Evolutionary conservation across 1,140 invertebrate species (phyloP), one percentile per base, ranked within the genome.

Genomic region (Drosophila mauritiana): DNA sequence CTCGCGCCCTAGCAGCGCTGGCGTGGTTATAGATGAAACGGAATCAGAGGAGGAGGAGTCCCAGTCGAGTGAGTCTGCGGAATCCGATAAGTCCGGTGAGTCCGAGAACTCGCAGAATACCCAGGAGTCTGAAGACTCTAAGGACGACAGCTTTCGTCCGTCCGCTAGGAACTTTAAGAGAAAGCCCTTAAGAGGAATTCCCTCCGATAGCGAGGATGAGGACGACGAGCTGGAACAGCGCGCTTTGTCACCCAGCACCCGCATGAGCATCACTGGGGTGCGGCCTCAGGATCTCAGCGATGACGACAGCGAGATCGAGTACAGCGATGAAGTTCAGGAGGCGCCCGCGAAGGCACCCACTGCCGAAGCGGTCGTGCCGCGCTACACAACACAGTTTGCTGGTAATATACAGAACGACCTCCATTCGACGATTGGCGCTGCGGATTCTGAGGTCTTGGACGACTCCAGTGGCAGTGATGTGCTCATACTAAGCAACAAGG

Each of bases 221-320:
- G 82, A 36, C 11, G 49, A 91, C 7, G 83, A 92, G 27, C 13
- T 85, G 11, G 90, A 92, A 17, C 55, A 72, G 20, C 78, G 72
- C 0, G 83, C 76, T 0, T 20, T 92, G 0, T 92, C 91, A 3
- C 91, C 91, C 20, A 61, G 78, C 46, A 92, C 91, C 6, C 82
- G 91, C 0, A 92, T 91, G 89, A 92, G 91, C 39, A 92, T 92
- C 6, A 92, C 91, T 0, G 91, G 91, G 6, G 58, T 92, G 7
- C 72, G 91, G 6, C 91, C 89, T 0, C 55, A 63, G 15, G 91
- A 92, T 56, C 51, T 92, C 0, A 61, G 53, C 11, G 78, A 85
- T 40, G 83, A 75, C 15, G 82, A 80, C 15, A 92, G 91, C 49
- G 91, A 91, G 54, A 89, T 92, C 7, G 91, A 91, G 0, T 90